Conservation (phyloP, 2,113 vertebrate genomes). For the Psittacara wagleri region DNA sequence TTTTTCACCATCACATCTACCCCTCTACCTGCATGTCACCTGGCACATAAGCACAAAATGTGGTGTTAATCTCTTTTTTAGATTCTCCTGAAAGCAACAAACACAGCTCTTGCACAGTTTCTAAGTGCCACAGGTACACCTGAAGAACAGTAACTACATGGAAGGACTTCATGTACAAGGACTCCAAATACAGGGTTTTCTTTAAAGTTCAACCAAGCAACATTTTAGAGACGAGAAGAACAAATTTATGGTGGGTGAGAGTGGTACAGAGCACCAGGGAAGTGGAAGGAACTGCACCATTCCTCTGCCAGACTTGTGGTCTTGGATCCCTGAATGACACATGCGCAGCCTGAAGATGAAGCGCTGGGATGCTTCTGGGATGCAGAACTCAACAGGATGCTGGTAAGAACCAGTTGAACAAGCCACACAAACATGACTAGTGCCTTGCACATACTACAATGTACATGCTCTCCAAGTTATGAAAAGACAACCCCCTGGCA, state of each 20-base stretch:
- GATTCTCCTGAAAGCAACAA: background rate
- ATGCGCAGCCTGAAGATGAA: background rate
- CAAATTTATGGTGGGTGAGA: background rate
- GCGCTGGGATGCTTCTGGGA: background rate
- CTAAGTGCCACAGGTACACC: background rate
- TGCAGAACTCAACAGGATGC: background rate
- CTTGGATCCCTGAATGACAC: constrained; percentile 18
- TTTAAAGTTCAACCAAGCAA: background rate
- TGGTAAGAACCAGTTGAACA: constrained; percentile 31
- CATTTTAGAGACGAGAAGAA: background rate
- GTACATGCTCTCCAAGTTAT: background rate
- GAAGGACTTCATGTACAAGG: background rate
- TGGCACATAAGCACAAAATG: rapidly evolving
- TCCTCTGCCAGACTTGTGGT: background rate
- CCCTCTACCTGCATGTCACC: background rate
- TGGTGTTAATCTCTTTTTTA: rapidly evolving
- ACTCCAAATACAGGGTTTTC: background rate
- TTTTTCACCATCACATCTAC: background rate
- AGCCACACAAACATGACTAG: background rate
- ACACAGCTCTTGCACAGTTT: background rate
- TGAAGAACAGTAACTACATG: rapidly evolving
- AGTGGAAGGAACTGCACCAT: background rate
- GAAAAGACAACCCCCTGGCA: background rate
- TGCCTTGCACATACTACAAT: background rate
- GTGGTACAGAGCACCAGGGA: rapidly evolving